Evolutionary conservation across 1,140 invertebrate genomes (phyloP).

Genomic region (Halesus radiatus): DNA sequence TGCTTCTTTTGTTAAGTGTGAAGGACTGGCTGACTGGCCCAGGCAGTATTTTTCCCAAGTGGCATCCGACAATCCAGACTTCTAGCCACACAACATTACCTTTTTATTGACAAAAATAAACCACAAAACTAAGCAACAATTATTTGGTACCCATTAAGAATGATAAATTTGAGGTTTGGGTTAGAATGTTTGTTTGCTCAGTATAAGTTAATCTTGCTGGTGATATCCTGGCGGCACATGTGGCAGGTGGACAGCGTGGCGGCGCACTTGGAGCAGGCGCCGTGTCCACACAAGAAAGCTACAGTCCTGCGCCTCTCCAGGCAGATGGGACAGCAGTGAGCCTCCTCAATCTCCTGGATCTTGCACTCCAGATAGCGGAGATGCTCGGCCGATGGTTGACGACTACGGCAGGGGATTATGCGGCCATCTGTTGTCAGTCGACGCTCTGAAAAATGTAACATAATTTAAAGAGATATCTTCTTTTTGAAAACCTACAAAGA

Average conservation of each 20-base stretch:
- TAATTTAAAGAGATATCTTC: too few relatives aligned
- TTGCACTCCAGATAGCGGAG: conserved; percentile 86
- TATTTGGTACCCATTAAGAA: too few relatives aligned
- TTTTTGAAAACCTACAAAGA: too few relatives aligned
- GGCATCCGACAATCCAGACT: too few relatives aligned
- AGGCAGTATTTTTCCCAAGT: too few relatives aligned
- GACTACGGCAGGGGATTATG: conserved; percentile 67
- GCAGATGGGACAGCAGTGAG: conserved; percentile 83
- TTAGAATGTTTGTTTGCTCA: conserved; percentile 59
- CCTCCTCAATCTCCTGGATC: conserved; percentile 91
- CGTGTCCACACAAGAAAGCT: conserved; percentile 91
- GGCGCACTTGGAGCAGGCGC: conserved; percentile 87
- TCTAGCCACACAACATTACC: too few relatives aligned
- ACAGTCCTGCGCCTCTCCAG: conserved; percentile 85
- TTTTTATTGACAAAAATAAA: too few relatives aligned
- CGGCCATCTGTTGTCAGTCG: conserved; percentile 67
- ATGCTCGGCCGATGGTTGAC: conserved; percentile 76
- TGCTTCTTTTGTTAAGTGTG: too few relatives aligned
- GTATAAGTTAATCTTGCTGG: conserved; percentile 89
- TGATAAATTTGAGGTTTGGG: too few relatives aligned
- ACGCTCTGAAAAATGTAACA: conserved; percentile 58
- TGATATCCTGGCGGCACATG: conserved; percentile 92
- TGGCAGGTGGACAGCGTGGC: conserved; percentile 88
- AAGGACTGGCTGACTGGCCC: too few relatives aligned
- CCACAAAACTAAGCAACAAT: too few relatives aligned